These are phyloP conservation scores for Drosophila repletoides DNA, from an alignment of 1,140 invertebrate species.

Conservation along the genomic window DNA sequence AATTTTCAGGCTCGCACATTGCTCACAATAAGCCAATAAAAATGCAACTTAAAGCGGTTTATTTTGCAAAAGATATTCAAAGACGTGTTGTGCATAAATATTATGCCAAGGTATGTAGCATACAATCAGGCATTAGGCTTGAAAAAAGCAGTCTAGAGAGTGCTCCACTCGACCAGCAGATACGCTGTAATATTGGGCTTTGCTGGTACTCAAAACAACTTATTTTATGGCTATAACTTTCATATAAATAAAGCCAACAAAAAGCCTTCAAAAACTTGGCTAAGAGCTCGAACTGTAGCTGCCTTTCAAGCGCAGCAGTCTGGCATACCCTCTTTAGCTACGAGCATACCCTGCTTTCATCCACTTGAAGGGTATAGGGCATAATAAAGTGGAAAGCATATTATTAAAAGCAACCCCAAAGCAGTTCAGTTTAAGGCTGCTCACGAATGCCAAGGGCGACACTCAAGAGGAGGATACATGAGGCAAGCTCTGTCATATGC, in stretches of 20 bases:
- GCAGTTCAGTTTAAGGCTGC: conserved; percentile 29
- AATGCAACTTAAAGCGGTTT: conserved; percentile 74
- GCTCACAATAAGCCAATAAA: conserved; percentile 72
- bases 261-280: too few relatives aligned
- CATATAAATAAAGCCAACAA: too few relatives aligned
- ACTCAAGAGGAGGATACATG: conserved; percentile 10
- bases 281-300: too few relatives aligned
- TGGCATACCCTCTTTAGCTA: neutral
- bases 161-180: conserved; percentile 1
- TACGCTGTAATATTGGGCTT: too few relatives aligned
- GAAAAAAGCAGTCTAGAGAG: conserved; percentile 7
- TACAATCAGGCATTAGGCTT: too few relatives aligned
- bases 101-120: conserved; percentile 51
- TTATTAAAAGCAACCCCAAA: conserved; percentile 26
- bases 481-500: conserved; percentile 26
- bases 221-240: too few relatives aligned
- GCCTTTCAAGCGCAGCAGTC: too few relatives aligned
- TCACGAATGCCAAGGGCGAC: conserved; percentile 9
- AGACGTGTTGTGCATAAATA: conserved; percentile 73
- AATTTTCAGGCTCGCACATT: conserved; percentile 55
- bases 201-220: too few relatives aligned
- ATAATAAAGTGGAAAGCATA: conserved; percentile 14
- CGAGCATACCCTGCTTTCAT: too few relatives aligned
- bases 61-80: conserved; percentile 66
- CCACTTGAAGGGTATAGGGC: neutral